Evolutionary conservation across 2,113 vertebrate species (phyloP).

Genomic region (Erythrocercus mccallii): DNA sequence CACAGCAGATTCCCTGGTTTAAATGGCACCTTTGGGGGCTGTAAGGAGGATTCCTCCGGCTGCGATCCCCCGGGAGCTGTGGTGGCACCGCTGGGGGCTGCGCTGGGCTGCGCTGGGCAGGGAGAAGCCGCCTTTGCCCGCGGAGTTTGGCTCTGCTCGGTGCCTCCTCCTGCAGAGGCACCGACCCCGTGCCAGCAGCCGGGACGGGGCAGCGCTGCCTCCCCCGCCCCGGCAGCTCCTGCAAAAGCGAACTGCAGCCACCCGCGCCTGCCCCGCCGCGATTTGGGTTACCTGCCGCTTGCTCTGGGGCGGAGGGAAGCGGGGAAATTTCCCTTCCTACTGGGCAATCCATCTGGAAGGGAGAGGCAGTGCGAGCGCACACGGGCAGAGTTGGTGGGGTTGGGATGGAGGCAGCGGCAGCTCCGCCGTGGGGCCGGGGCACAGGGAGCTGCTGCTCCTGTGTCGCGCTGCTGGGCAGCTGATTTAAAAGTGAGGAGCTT

Average conservation of each 20-base stretch:
- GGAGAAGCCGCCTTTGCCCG: background rate
- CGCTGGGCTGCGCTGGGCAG: rapidly evolving
- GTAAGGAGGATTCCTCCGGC: background rate
- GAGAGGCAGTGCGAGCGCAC: no score
- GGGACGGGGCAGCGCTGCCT: no score
- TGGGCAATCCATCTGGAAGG: no score
- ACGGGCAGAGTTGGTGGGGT: background rate
- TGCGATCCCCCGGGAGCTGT: rapidly evolving
- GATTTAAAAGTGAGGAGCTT: background rate
- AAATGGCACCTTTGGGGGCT: rapidly evolving
- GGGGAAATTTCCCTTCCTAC: background rate
- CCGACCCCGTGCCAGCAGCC: no score
- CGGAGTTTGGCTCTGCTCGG: rapidly evolving
- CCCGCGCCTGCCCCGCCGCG: no score
- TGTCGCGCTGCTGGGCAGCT: rapidly evolving
- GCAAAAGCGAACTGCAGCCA: background rate
- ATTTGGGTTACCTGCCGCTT: no score
- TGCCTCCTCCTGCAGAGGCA: no score
- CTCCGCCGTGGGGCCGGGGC: rapidly evolving
- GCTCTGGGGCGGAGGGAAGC: background rate
- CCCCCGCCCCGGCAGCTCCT: no score
- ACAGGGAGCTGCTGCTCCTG: rapidly evolving
- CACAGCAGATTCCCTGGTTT: background rate
- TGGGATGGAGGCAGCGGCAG: background rate
- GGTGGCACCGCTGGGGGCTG: rapidly evolving